These are phyloP conservation scores for Tigriopus californicus DNA, from an alignment of 2,888 invertebrate genomes.

Conservation along the genomic window DNA sequence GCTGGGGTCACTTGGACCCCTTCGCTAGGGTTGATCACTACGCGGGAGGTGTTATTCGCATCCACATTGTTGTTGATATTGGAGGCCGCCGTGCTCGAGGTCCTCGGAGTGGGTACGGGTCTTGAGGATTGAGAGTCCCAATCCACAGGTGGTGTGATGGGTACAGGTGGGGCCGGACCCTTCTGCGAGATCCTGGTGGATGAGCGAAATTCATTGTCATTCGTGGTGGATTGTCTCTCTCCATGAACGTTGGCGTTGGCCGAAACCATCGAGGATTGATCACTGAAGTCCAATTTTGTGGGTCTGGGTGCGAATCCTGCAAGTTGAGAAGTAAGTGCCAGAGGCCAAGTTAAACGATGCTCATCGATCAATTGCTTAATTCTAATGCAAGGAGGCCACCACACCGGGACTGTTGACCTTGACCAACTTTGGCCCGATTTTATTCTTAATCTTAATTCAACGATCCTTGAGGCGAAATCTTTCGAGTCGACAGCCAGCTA, in stretches of 20 bases:
- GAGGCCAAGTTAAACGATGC: background rate
- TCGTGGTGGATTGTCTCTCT: background rate
- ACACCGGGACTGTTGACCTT: too few species aligned
- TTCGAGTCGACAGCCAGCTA: too few species aligned
- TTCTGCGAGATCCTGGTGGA: background rate
- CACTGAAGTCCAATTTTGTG: constrained; percentile 13
- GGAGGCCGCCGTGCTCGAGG: background rate
- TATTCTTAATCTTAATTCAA: too few species aligned
- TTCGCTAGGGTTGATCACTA: background rate
- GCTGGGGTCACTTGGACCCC: background rate
- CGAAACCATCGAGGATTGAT: background rate
- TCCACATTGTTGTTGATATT: background rate
- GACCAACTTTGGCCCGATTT: too few species aligned
- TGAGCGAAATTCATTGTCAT: background rate
- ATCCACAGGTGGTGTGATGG: background rate
- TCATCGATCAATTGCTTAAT: too few species aligned
- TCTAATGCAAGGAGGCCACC: too few species aligned
- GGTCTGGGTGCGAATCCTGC: constrained; percentile 15
- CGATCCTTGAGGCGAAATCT: too few species aligned
- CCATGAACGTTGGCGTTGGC: background rate
- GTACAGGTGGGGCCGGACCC: constrained; percentile 12
- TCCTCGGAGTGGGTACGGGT: constrained; percentile 6
- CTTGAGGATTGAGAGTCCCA: background rate
- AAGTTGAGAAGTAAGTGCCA: background rate
- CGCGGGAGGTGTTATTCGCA: background rate